Evolutionary conservation across 2,797 vertebrate genomes (phyloP), one percentile per base, ranked within the genome.

Genomic region (Vultur gryphus): DNA sequence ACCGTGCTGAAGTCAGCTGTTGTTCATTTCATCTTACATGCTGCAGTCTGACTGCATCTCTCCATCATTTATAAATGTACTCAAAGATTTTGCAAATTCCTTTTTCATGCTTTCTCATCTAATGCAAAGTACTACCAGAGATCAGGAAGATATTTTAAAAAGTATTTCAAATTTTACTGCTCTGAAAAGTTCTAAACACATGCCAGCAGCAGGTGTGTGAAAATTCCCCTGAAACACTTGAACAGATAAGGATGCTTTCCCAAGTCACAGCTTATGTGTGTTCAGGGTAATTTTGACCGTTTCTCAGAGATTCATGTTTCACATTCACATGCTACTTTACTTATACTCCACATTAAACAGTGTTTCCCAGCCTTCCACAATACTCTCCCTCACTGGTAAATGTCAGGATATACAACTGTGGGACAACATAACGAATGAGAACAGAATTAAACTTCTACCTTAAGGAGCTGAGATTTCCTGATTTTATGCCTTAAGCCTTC

Each of bases 231-330:
- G 37, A 65, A 75, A 81, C 3, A 2, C 41, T 8, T 80, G 25
- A 70, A 61, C 0, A 0, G 11, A 11, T 62, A 62, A 17, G 4
- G 49, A 76, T 1, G 2, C 33, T 58, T 57, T 59, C 76, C 48
- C 51, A 17, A 52, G 39, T 28, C 61, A 31, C 2, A 2, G 39
- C 12, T 23, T 19, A 18, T 0, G 1, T 3, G 12, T 2, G 3
- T 35, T 55, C 44, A 57, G n/a, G 13, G 44, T n/a, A n/a, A 52
- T 41, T 67, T 71, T 69, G 43, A 75, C 31, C 0, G 1, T 15
- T 46, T 71, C 44, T 57, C 48, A 41, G 39, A 84, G 64, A 55
- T 13, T 41, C 10, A 6, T 11, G 37, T 86, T 86, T 69, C 48
- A 59, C 7, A 28, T 37, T 49, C 37, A 39, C 49, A 57, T 28